Conservation (phyloP, 1,140 invertebrate species). For the Polyergus mexicanus region DNA sequence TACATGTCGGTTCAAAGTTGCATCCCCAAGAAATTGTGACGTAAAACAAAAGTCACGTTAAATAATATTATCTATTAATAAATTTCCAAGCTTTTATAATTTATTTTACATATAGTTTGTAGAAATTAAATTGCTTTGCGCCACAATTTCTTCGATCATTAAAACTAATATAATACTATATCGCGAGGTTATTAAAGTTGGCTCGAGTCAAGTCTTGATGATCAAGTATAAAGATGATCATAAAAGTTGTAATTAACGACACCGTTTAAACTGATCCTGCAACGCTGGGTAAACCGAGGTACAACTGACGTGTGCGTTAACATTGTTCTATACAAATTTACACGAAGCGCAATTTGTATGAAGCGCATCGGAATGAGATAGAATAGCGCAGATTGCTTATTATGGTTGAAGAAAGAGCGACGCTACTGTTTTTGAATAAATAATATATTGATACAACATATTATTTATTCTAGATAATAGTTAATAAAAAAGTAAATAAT, state of each 20-base stretch:
- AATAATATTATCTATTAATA: not conserved
- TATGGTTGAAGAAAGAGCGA: not conserved
- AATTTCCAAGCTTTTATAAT: not conserved
- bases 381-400: not conserved
- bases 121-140: not conserved
- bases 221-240: constrained; percentile 15
- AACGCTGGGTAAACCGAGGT: not conserved
- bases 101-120: not conserved
- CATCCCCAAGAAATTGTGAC: not conserved
- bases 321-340: constrained; percentile 7
- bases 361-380: not conserved
- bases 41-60: not conserved
- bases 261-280: not conserved
- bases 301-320: not conserved
- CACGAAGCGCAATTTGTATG: not conserved
- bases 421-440: not conserved
- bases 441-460: not conserved
- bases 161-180: constrained; percentile 24
- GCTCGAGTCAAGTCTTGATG: constrained; percentile 3
- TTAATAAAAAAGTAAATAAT: not conserved
- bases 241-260: constrained; percentile 34
- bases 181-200: constrained; percentile 26
- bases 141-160: not conserved
- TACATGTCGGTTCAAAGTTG: not conserved
- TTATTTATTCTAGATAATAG: not conserved